Evolutionary conservation across 2,113 vertebrate species (phyloP).

Genomic region (Tricholaema leucomelas): DNA sequence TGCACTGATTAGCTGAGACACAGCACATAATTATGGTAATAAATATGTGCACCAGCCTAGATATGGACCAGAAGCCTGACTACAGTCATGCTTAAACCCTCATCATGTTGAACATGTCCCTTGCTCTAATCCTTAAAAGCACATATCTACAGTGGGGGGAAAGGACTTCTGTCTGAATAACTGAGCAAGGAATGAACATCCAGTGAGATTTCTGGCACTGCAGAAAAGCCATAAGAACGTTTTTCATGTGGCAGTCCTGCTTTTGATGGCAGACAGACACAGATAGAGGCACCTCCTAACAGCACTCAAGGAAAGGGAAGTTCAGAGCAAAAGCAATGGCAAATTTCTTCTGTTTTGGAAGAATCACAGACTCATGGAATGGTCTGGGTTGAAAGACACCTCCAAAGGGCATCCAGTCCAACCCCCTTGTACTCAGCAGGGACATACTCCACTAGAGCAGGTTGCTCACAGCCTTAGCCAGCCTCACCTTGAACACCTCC

Average conservation of each 20-base stretch:
- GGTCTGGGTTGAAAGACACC: too few relatives aligned
- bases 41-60: neutral
- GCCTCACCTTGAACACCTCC: too few relatives aligned
- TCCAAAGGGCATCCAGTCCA: too few relatives aligned
- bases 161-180: neutral
- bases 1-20: slow-evolving; percentile 41
- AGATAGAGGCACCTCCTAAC: neutral
- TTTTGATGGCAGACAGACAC: neutral
- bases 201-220: neutral
- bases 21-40: neutral
- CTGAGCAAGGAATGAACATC: neutral
- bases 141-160: neutral
- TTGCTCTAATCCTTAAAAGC: slow-evolving; percentile 5
- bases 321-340: neutral
- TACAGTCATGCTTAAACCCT: neutral
- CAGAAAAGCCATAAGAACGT: neutral
- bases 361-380: too few relatives aligned
- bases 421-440: too few relatives aligned
- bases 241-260: neutral
- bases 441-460: too few relatives aligned
- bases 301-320: neutral
- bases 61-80: neutral
- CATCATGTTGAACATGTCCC: neutral
- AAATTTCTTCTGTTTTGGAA: neutral
- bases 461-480: too few relatives aligned